Evolutionary conservation across 2,888 invertebrate genomes (phyloP), one percentile per base, ranked within the genome.

Genomic region (Pheosia gnoma): DNA sequence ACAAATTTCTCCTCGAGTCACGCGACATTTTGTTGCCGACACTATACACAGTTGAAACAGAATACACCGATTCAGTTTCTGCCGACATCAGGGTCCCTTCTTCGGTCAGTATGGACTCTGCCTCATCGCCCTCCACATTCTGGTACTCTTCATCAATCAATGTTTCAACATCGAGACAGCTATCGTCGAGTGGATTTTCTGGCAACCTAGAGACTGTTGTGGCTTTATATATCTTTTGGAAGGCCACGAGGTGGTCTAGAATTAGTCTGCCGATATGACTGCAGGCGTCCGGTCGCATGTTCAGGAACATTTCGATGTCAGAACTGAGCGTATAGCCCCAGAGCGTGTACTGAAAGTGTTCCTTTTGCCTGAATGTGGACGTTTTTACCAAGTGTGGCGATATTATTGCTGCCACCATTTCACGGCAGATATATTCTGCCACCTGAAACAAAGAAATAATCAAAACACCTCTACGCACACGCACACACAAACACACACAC

Each of bases 381-480:
- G 91, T 92, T 70, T 93, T 90, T 2, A 92, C 83, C 5, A 94
- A 77, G 62, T 94, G 94, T 0, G 94, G 93, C 0, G 94, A 94
- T 75, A 93, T 92, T 39, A 94, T 92, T 0, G 95, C 92, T 47
- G 90, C 90, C 39, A 95, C 94, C 79, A 96, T 94, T 87, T 96
- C 95, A 63, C 94, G 93, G 72, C 95, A 95, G 1, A 96, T 85
- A 75, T 96, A 95, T 81, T 95, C 94, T 3, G 95, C 94, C 57
- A 96, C 89, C 95, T 95, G 75, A 11, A 65, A 59, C 38, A 39
- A 9, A n/a, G 3, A 5, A 25, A 43, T 39, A 43, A 1, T 25
- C 9, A 1, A 43, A 43, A 43, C 3, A 43, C 9, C 43, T 9
- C 1, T 25, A 0, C 2, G 25, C 25, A 25, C 25, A 25, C 25